These are phyloP conservation scores for Propsilocerus akamusi DNA, from an alignment of 1,140 invertebrate species.

Conservation along the genomic window DNA sequence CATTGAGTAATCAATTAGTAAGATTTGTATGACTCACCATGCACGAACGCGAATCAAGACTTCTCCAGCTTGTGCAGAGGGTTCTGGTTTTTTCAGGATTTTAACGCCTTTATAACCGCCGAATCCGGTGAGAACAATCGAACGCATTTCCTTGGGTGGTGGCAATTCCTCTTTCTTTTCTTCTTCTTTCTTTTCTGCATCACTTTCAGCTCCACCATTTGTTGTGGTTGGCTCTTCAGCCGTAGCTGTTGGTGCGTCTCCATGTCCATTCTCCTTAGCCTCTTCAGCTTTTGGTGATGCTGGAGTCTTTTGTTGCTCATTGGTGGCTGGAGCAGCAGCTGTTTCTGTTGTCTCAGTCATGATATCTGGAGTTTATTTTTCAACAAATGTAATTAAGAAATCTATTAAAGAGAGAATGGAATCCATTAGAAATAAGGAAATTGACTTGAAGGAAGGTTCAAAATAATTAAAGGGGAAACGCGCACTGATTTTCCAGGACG, in stretches of 20 bases:
- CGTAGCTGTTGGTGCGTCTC: background rate
- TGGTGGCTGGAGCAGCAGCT: background rate
- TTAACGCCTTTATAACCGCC: slow-evolving; percentile 71
- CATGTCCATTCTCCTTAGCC: background rate
- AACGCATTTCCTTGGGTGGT: slow-evolving; percentile 60
- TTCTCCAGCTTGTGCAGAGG: slow-evolving; percentile 51
- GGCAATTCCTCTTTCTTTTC: slow-evolving; percentile 35
- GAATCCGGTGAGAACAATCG: slow-evolving; percentile 62
- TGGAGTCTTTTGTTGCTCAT: background rate
- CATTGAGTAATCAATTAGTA: too few relatives aligned
- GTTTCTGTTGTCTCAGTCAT: slow-evolving; percentile 3
- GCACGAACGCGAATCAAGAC: slow-evolving; percentile 67
- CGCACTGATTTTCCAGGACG: too few relatives aligned
- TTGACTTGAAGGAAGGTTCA: too few relatives aligned
- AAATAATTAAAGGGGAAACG: too few relatives aligned
- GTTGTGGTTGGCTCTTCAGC: background rate
- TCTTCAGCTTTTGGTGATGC: background rate
- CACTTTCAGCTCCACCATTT: background rate
- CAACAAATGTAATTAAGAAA: too few relatives aligned
- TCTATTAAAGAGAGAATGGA: too few relatives aligned
- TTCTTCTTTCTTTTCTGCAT: slow-evolving; percentile 25
- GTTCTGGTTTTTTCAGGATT: slow-evolving; percentile 59
- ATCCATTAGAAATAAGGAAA: too few relatives aligned
- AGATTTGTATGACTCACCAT: slow-evolving; percentile 47
- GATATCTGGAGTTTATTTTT: background rate